Evolutionary conservation across 2,888 invertebrate species (phyloP).

Genomic region (Luffia ferchaultella): DNA sequence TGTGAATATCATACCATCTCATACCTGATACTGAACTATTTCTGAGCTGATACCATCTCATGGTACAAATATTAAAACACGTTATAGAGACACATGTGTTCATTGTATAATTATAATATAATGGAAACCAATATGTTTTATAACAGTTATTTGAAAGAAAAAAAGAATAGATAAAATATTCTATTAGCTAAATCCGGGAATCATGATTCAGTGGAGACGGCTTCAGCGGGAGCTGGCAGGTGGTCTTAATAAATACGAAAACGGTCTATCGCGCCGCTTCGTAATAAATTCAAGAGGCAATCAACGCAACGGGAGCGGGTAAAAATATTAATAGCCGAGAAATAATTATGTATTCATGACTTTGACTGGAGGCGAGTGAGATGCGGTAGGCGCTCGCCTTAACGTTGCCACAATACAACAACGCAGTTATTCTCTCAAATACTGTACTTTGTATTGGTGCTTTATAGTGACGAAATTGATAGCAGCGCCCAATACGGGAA

Average conservation of each 20-base stretch:
- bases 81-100: too few relatives aligned
- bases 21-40: too few relatives aligned
- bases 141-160: background rate
- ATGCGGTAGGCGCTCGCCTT: background rate
- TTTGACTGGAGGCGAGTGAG: constrained; percentile 27
- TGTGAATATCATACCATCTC: too few relatives aligned
- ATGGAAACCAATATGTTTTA: too few relatives aligned
- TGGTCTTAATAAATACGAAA: constrained; percentile 65
- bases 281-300: constrained; percentile 67
- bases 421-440: too few relatives aligned
- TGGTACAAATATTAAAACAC: too few relatives aligned
- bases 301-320: constrained; percentile 59
- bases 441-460: too few relatives aligned
- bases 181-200: constrained; percentile 55
- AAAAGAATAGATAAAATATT: constrained; percentile 13
- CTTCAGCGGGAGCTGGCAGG: constrained; percentile 48
- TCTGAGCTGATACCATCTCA: too few relatives aligned
- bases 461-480: too few relatives aligned
- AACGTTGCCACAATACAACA: too few relatives aligned
- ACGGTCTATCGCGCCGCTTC: constrained; percentile 53
- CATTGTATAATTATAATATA: too few relatives aligned
- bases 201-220: constrained; percentile 55
- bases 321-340: constrained; percentile 65
- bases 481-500: too few relatives aligned
- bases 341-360: constrained; percentile 64